These are phyloP conservation scores for Pangasius djambal DNA, from an alignment of 2,797 vertebrate genomes.

Conservation along the genomic window DNA sequence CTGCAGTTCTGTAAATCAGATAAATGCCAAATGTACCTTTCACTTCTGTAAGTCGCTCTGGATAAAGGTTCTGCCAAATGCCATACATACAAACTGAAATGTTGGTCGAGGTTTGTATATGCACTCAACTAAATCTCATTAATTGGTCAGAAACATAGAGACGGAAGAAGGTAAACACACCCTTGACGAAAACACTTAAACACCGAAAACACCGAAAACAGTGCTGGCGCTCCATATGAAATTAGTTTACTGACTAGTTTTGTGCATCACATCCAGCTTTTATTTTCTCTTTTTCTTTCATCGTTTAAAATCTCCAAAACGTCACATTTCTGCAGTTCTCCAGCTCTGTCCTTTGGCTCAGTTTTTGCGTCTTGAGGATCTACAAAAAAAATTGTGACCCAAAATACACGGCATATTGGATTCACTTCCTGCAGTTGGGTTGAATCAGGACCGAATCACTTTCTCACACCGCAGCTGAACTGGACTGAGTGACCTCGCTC, in stretches of 20 bases:
- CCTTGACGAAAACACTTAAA: not conserved
- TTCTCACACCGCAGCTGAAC: not conserved
- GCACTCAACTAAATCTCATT: not conserved
- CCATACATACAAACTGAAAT: too few species aligned
- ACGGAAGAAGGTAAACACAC: not conserved
- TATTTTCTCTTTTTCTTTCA: not conserved
- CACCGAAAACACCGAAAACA: too few species aligned
- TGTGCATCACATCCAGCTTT: not conserved
- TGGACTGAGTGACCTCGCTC: too few species aligned
- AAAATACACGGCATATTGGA: not conserved
- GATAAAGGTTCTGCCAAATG: not conserved
- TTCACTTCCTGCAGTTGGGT: not conserved
- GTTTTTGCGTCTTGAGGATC: not conserved
- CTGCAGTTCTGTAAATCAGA: not conserved
- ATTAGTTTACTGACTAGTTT: not conserved
- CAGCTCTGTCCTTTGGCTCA: not conserved
- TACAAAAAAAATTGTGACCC: not conserved
- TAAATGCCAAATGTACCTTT: too few species aligned
- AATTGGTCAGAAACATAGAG: not conserved
- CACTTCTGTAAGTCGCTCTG: too few species aligned
- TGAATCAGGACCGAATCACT: not conserved
- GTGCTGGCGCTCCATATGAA: not conserved
- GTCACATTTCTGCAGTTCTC: not conserved
- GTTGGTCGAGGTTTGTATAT: too few species aligned
- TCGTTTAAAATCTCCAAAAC: not conserved